These are phyloP conservation scores for Oxystoma pomonae DNA, from an alignment of 2,888 invertebrate species.

Conservation along the genomic window DNA sequence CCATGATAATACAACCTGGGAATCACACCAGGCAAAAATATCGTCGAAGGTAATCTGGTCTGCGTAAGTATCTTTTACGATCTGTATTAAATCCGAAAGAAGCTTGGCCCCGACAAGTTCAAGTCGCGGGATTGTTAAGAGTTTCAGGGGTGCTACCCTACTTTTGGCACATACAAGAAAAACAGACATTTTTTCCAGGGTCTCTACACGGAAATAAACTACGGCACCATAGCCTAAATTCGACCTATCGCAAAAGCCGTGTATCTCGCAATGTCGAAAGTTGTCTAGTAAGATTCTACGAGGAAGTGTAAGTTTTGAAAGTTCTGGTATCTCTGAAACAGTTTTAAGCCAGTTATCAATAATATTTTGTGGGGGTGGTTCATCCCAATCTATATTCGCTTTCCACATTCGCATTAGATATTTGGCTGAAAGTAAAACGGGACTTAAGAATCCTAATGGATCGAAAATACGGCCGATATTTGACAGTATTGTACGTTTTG, in stretches of 20 bases:
- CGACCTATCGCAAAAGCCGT: constrained; percentile 2
- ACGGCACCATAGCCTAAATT: no score
- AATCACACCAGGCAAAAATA: constrained; percentile 12
- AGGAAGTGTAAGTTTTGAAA: not conserved
- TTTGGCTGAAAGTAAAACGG: constrained; percentile 3
- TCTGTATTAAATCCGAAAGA: constrained; percentile 2
- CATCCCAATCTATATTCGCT: constrained; percentile 1
- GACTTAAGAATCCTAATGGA: constrained; percentile 2
- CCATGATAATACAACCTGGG: constrained; percentile 7
- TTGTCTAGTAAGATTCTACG: not conserved
- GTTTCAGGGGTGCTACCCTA: no score
- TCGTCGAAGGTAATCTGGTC: constrained; percentile 21
- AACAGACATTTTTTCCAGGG: not conserved
- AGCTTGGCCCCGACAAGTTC: constrained; percentile 3
- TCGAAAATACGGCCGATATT: constrained; percentile 1
- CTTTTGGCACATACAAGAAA: no score
- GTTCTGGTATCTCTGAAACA: not conserved
- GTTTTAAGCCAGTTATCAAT: not conserved
- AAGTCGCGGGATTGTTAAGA: not conserved
- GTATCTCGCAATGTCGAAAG: constrained; percentile 1
- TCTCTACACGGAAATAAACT: constrained; percentile 6
- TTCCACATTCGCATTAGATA: constrained; percentile 6
- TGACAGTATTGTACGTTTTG: constrained; percentile 6
- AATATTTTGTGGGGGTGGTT: not conserved
- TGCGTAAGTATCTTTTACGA: constrained; percentile 7